Conservation (phyloP, 2,113 vertebrate genomes). For the Cyprinodon brontotheroides region DNA sequence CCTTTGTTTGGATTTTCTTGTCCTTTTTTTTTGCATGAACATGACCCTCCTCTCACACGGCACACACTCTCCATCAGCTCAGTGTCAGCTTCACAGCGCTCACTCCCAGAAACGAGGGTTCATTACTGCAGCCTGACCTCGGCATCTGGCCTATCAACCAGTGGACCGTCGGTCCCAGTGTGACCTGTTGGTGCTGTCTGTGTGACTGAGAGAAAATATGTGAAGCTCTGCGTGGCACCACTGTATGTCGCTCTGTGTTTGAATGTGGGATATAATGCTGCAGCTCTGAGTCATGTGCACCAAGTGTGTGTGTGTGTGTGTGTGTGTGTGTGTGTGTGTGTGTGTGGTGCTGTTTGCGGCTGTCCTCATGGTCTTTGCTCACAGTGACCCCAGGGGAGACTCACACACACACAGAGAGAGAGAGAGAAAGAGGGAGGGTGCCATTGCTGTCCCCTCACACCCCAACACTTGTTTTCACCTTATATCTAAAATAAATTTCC, state of each 20-base stretch:
- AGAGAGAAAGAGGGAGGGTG: slow-evolving; percentile 79
- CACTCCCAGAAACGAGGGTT: slow-evolving; percentile 80
- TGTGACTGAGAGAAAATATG: slow-evolving; percentile 5
- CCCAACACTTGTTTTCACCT: slow-evolving; percentile 50
- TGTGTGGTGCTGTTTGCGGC: slow-evolving; percentile 73
- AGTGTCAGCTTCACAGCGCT: slow-evolving; percentile 49
- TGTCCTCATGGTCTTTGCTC: slow-evolving; percentile 77
- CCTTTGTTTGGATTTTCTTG: neutral
- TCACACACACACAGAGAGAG: slow-evolving; percentile 68
- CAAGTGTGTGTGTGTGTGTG: slow-evolving; percentile 26
- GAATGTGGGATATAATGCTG: slow-evolving; percentile 29
- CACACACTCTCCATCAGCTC: slow-evolving; percentile 21
- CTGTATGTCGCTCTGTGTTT: slow-evolving; percentile 33
- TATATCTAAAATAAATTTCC: slow-evolving; percentile 50
- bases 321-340: slow-evolving; percentile 29
- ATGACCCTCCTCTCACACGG: slow-evolving; percentile 4
- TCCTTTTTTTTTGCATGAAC: slow-evolving; percentile 34
- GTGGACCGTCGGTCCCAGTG: slow-evolving; percentile 45
- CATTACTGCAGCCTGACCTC: slow-evolving; percentile 84
- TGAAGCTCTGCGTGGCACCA: neutral
- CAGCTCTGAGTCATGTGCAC: slow-evolving; percentile 20
- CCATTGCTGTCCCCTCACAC: slow-evolving; percentile 71
- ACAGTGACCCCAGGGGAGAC: slow-evolving; percentile 76
- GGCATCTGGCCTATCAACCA: slow-evolving; percentile 44
- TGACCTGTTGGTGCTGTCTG: slow-evolving; percentile 47